Conservation (phyloP, 2,113 vertebrate species). For the Dipodomys spectabilis region DNA sequence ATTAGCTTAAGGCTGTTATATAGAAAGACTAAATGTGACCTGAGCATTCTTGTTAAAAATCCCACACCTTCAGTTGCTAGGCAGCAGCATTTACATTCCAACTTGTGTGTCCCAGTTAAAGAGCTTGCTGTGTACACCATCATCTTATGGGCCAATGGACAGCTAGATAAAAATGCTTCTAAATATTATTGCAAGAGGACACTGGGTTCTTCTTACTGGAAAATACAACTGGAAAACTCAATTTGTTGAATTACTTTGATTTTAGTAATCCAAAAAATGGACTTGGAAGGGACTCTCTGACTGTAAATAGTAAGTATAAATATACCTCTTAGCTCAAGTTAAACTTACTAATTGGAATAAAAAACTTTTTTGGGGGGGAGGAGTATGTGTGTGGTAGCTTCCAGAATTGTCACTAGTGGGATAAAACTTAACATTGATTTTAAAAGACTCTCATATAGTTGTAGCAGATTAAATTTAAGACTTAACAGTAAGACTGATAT, state of each 20-base stretch:
- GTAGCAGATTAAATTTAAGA: slow-evolving; percentile 30
- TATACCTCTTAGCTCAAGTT: background rate
- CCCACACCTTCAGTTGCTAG: background rate
- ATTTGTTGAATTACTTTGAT: background rate
- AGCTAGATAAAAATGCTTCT: background rate
- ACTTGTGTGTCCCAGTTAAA: background rate
- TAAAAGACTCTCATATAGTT: background rate
- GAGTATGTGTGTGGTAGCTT: background rate
- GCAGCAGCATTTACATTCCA: background rate
- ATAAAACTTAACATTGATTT: slow-evolving; percentile 6
- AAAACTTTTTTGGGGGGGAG: background rate
- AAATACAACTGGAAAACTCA: background rate
- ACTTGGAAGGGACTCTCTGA: background rate
- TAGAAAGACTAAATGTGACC: background rate
- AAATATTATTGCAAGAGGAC: background rate
- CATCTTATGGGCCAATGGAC: background rate
- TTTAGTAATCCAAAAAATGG: background rate
- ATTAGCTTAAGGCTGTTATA: slow-evolving; percentile 30
- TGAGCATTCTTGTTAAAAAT: background rate
- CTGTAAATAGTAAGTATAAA: background rate
- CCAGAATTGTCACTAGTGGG: background rate
- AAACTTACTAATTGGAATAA: background rate
- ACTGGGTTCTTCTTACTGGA: background rate
- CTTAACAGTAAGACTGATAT: background rate
- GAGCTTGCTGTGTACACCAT: background rate